Conservation (phyloP, 2,113 vertebrate genomes). For the Melanostigma gelatinosum region DNA sequence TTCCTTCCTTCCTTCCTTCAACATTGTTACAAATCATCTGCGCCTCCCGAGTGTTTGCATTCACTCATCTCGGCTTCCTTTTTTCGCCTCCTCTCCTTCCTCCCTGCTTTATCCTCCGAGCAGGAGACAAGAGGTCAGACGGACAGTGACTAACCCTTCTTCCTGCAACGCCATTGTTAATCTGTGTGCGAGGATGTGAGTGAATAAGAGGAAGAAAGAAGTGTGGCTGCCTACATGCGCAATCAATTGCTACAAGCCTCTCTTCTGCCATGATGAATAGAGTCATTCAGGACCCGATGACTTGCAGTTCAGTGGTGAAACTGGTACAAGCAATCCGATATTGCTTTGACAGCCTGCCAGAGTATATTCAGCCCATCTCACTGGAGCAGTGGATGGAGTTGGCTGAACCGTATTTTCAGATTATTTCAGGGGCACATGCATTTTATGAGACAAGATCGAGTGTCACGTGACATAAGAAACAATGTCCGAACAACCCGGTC, state of each 20-base stretch:
- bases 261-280: constrained; percentile 13
- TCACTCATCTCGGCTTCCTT: constrained; percentile 40
- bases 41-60: constrained; percentile 9
- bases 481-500: not conserved
- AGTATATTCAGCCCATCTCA: constrained; percentile 13
- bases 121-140: constrained; percentile 69
- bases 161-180: constrained; percentile 69
- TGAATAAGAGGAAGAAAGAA: not conserved
- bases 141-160: constrained; percentile 65
- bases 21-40: constrained; percentile 46
- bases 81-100: constrained; percentile 33
- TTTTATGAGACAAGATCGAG: not conserved
- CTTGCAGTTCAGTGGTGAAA: constrained; percentile 21
- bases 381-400: not conserved
- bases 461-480: not conserved
- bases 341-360: constrained; percentile 46
- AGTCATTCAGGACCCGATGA: constrained; percentile 27
- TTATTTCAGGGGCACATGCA: constrained; percentile 34
- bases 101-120: constrained; percentile 35
- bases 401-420: constrained; percentile 8
- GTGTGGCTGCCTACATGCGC: not conserved
- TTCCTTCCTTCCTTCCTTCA: constrained; percentile 56
- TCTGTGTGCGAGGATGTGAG: constrained; percentile 49
- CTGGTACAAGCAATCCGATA: constrained; percentile 29
- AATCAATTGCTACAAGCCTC: not conserved